A percentile compares a stretch with the other conserved stretches of the same genome.
These are phyloP conservation scores for Neelides folsomi DNA, from an alignment of 2,888 invertebrate species.

Conservation along the genomic window DNA sequence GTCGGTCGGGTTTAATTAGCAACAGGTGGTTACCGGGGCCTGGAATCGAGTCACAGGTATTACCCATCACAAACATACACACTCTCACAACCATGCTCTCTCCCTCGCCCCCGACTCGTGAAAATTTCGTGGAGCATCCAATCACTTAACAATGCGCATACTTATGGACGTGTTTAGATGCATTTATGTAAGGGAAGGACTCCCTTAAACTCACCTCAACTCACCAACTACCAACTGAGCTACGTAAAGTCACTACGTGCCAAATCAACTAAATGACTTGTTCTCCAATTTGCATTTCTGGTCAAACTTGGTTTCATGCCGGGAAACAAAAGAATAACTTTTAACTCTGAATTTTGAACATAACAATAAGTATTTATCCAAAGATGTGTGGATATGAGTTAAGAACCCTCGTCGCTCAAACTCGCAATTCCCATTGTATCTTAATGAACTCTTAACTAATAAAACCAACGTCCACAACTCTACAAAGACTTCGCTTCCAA, in stretches of 20 bases:
- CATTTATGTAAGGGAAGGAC: too few species aligned
- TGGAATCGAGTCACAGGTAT: background rate
- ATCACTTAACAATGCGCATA: background rate
- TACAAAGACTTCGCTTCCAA: too few species aligned
- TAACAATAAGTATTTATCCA: too few species aligned
- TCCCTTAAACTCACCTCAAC: too few species aligned
- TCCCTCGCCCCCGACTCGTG: background rate
- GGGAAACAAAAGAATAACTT: too few species aligned
- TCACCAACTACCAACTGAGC: constrained; percentile 7
- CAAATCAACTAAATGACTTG: constrained; percentile 17
- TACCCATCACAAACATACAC: background rate
- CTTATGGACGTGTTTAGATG: background rate
- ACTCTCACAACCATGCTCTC: background rate
- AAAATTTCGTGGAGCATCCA: background rate
- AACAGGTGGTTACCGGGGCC: constrained; percentile 25
- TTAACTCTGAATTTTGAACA: too few species aligned
- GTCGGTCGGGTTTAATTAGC: constrained; percentile 20
- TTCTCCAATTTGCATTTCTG: constrained; percentile 6
- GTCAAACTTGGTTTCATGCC: background rate
- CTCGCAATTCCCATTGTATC: too few species aligned
- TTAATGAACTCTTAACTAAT: too few species aligned
- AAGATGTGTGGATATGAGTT: too few species aligned
- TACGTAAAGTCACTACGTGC: constrained; percentile 16
- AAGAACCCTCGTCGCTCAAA: too few species aligned
- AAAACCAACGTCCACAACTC: too few species aligned